Conservation (phyloP, 2,797 vertebrate genomes). For the Cichlasoma orientale region DNA sequence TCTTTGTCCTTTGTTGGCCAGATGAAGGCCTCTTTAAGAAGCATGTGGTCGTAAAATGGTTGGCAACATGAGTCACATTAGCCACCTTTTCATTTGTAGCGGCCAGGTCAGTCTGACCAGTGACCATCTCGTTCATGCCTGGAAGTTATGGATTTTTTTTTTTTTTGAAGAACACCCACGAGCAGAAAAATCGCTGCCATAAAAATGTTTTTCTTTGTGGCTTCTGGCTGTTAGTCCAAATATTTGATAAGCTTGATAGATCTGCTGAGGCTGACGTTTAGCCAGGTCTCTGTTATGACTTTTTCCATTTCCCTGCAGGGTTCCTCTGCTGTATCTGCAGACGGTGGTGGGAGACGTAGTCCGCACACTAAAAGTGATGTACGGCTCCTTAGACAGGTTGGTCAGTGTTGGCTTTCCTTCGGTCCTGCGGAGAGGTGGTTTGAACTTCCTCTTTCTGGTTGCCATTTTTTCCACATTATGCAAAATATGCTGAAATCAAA, state of each 20-base stretch:
- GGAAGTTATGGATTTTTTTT: neutral
- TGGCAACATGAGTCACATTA: slow-evolving; percentile 31
- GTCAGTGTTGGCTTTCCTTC: slow-evolving; percentile 41
- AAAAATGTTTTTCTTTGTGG: slow-evolving; percentile 4
- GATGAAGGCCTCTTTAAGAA: slow-evolving; percentile 12
- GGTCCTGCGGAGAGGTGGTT: slow-evolving; percentile 3
- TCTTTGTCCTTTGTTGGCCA: slow-evolving; percentile 19
- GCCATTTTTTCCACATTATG: neutral
- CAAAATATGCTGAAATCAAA: slow-evolving; percentile 12
- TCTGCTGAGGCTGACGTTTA: neutral
- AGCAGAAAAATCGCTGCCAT: neutral
- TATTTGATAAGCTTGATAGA: slow-evolving; percentile 17
- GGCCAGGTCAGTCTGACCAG: neutral
- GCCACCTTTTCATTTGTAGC: neutral
- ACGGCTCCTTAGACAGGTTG: slow-evolving; percentile 89
- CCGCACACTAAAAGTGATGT: slow-evolving; percentile 91
- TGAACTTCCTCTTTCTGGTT: neutral
- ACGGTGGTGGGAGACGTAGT: slow-evolving; percentile 87
- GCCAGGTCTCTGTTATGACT: slow-evolving; percentile 16
- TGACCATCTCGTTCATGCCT: neutral
- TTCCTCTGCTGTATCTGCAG: slow-evolving; percentile 89
- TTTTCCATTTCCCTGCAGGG: slow-evolving; percentile 72
- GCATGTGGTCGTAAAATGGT: slow-evolving; percentile 14
- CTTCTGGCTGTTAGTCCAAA: neutral
- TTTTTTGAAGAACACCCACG: neutral